Evolutionary conservation across 64 coral and sea anemone species (phyloP).

Genomic region (Stichodactyla helianthus): DNA sequence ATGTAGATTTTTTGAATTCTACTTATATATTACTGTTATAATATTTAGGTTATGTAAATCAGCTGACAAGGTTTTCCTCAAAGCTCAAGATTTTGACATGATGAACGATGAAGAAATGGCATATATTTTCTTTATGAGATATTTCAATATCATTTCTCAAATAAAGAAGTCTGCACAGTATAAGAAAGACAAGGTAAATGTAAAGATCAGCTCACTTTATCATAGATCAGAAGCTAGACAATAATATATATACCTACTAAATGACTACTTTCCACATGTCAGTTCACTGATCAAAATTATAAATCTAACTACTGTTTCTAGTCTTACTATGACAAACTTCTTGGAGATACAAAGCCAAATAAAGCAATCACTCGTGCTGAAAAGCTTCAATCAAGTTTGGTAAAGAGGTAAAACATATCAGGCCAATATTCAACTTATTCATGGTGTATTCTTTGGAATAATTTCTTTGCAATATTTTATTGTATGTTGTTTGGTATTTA

Average conservation of each 20-base stretch:
- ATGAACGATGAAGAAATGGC: conserved; percentile 81
- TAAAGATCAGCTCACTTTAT: not conserved
- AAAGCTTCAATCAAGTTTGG: conserved; percentile 48
- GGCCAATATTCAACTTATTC: not conserved
- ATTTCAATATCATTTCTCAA: conserved; percentile 65
- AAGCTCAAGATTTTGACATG: conserved; percentile 62
- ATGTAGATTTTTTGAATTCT: not conserved
- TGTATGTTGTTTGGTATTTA: too few species aligned
- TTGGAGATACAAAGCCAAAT: conserved; percentile 35
- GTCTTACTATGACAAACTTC: conserved; percentile 38
- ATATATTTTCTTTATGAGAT: conserved; percentile 86
- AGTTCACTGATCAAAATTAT: too few species aligned
- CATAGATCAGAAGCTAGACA: not conserved
- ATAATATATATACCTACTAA: not conserved
- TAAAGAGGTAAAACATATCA: conserved; percentile 42
- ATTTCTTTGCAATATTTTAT: too few species aligned
- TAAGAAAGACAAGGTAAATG: conserved; percentile 62
- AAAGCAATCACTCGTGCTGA: conserved; percentile 53
- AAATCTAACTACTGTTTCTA: conserved; percentile 8
- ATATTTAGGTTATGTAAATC: conserved; percentile 55
- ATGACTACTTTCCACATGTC: too few species aligned
- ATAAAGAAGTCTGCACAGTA: conserved; percentile 73
- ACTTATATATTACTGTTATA: not conserved
- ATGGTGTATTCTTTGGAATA: not conserved
- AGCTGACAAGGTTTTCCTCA: conserved; percentile 78